phyloP scores from a whole-genome alignment of 2,888 invertebrate species.

The Theretra japonica region DNA sequence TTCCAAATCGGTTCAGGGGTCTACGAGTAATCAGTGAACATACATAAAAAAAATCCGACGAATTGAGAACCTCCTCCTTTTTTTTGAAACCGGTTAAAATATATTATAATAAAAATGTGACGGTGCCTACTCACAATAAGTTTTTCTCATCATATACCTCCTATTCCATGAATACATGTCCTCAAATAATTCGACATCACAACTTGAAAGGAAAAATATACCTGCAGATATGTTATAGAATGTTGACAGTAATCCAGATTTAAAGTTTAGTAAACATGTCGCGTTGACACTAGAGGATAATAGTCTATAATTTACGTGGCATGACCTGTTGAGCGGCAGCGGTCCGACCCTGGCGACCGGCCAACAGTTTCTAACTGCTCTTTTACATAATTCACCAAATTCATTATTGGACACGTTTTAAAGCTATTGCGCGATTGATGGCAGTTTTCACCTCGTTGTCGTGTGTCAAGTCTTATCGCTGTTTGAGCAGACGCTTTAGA shows the following conservation, averaged over 20 bases:
- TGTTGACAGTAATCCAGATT: background rate
- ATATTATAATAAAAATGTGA: no score
- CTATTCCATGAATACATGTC: no score
- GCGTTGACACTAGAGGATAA: conserved; percentile 30
- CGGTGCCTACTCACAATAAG: no score
- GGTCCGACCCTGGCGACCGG: conserved; percentile 47
- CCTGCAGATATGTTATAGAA: background rate
- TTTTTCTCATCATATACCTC: no score
- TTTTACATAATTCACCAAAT: conserved; percentile 51
- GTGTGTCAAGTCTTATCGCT: conserved; percentile 14
- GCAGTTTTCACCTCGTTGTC: conserved; percentile 28
- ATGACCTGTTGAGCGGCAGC: conserved; percentile 57
- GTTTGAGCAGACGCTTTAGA: conserved; percentile 20
- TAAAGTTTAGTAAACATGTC: conserved; percentile 23
- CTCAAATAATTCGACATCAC: no score
- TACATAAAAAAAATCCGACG: no score
- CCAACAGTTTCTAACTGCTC: conserved; percentile 45
- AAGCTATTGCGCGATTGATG: conserved; percentile 39
- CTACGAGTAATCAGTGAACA: no score
- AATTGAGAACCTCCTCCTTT: no score
- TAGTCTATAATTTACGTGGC: conserved; percentile 39
- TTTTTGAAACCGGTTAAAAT: no score
- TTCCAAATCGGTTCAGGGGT: no score
- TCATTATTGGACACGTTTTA: conserved; percentile 50
- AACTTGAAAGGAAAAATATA: no score